Evolutionary conservation across 1,140 invertebrate species (phyloP).

Genomic region (Probaryconus sp.): DNA sequence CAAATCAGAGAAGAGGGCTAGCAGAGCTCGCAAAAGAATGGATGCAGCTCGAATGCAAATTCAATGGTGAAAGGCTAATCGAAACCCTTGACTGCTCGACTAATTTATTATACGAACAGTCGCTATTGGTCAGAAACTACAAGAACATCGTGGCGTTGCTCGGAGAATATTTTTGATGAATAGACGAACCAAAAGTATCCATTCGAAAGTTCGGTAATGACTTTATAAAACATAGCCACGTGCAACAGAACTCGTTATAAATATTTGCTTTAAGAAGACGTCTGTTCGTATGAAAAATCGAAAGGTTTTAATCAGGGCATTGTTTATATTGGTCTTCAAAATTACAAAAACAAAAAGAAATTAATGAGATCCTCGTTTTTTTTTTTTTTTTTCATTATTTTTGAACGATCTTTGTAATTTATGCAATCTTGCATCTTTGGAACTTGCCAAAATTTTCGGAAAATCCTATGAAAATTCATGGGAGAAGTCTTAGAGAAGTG

Average conservation of each 20-base stretch:
- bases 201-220: constrained; percentile 69
- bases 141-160: constrained; percentile 42
- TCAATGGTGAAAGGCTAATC: constrained; percentile 64
- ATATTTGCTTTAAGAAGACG: too few relatives aligned
- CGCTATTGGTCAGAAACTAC: constrained; percentile 60
- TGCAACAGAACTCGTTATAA: constrained; percentile 65
- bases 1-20: constrained; percentile 41
- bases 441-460: too few relatives aligned
- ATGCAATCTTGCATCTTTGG: too few relatives aligned
- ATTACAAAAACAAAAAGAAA: too few relatives aligned
- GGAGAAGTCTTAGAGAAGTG: too few relatives aligned
- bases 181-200: constrained; percentile 69
- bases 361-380: too few relatives aligned
- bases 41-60: constrained; percentile 60
- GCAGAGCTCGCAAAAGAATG: constrained; percentile 51
- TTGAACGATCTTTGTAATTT: too few relatives aligned
- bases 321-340: too few relatives aligned
- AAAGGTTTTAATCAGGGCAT: too few relatives aligned
- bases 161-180: constrained; percentile 68
- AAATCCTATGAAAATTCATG: too few relatives aligned
- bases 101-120: constrained; percentile 69
- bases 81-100: constrained; percentile 66
- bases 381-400: too few relatives aligned
- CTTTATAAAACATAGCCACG: constrained; percentile 70
- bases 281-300: too few relatives aligned